phyloP scores from a whole-genome alignment of 2,888 invertebrate species.

The Stenotaenia linearis region DNA sequence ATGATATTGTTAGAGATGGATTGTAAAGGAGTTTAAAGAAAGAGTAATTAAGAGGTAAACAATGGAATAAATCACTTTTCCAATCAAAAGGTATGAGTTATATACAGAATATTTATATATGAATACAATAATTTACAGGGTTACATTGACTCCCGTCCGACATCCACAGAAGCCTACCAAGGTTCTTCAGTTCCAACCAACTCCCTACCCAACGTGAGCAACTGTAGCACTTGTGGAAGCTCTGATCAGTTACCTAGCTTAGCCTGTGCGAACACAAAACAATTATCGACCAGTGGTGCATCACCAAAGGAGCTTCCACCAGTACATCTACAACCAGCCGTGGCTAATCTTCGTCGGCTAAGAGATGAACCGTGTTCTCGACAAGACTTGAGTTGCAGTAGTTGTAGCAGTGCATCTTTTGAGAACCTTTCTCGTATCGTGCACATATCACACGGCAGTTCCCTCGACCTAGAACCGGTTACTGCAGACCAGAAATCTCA shows the following conservation, averaged over 20 bases:
- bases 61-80: no score
- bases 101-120: no score
- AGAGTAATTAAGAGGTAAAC: no score
- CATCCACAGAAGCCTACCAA: not conserved
- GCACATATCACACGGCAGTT: constrained; percentile 24
- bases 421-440: constrained; percentile 33
- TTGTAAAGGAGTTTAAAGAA: no score
- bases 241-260: not conserved
- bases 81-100: no score
- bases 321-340: constrained; percentile 35
- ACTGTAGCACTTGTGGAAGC: constrained; percentile 26
- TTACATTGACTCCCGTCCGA: not conserved
- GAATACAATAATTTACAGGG: no score
- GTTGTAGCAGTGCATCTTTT: constrained; percentile 33
- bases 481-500: not conserved
- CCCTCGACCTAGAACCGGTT: not conserved
- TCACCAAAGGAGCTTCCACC: constrained; percentile 1
- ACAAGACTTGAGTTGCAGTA: constrained; percentile 35
- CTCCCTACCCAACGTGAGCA: constrained; percentile 10
- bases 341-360: constrained; percentile 30
- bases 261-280: not conserved
- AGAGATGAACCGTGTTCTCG: constrained; percentile 29
- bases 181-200: not conserved
- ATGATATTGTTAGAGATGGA: no score
- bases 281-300: not conserved